phyloP scores from a whole-genome alignment of 2,113 vertebrate species.

The Acrocephalus arundinaceus region DNA sequence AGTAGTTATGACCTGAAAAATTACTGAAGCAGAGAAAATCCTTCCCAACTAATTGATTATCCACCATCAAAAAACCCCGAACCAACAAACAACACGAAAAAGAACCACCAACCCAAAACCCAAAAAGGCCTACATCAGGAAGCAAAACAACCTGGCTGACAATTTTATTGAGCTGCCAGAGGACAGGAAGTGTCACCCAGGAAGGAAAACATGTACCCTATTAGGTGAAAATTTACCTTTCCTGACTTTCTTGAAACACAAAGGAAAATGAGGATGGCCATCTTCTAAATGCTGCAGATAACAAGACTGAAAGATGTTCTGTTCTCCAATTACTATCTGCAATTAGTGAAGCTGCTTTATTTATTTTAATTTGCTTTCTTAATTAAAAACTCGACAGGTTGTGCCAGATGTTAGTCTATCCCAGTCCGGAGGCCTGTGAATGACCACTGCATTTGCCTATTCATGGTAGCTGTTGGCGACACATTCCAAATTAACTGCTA shows the following conservation, averaged over 20 bases:
- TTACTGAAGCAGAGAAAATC: neutral
- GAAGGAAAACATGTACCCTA: neutral
- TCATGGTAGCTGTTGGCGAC: rapidly evolving
- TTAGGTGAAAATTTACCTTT: neutral
- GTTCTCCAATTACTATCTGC: neutral
- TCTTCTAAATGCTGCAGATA: neutral
- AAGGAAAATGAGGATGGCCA: neutral
- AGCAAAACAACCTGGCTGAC: neutral
- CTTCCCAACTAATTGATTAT: neutral
- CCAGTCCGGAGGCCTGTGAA: neutral
- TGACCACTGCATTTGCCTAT: too few species aligned
- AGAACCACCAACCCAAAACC: neutral
- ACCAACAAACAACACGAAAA: neutral
- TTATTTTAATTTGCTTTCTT: neutral
- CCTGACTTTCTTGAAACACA: neutral
- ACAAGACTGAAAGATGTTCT: neutral
- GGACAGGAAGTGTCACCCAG: neutral
- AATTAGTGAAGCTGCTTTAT: neutral
- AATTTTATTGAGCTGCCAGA: neutral
- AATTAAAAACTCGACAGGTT: neutral
- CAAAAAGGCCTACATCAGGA: neutral
- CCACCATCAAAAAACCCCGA: neutral
- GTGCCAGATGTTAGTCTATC: neutral
- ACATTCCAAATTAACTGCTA: neutral
- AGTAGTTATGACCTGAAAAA: neutral